A percentile compares a stretch with the other conserved stretches of the same genome.
phyloP scores from a whole-genome alignment of 2,113 vertebrate species.

The Ageneiosus marmoratus region DNA sequence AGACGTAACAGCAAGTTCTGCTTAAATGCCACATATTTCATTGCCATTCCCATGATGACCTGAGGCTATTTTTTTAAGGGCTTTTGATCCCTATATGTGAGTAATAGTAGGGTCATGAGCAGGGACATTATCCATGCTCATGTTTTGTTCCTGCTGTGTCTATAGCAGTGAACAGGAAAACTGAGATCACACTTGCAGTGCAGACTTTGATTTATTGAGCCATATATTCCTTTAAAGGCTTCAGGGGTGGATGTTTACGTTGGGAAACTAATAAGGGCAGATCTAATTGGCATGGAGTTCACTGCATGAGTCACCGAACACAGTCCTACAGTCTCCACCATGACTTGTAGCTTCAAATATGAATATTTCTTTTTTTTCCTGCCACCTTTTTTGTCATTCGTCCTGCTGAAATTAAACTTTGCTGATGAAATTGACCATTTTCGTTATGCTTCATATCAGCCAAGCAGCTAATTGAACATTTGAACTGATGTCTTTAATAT shows the following conservation, averaged over 20 bases:
- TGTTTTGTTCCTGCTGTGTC: not conserved
- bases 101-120: not conserved
- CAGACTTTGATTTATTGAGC: not conserved
- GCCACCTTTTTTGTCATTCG: not conserved
- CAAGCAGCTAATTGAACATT: not conserved
- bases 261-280: not conserved
- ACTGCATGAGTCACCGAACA: not conserved
- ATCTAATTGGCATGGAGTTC: not conserved
- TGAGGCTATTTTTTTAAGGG: not conserved
- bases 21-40: not conserved
- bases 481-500: not conserved
- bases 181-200: not conserved
- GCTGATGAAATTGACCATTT: not conserved
- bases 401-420: not conserved
- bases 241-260: slow-evolving; percentile 3
- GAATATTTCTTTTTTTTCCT: not conserved
- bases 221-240: not conserved
- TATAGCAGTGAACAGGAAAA: not conserved
- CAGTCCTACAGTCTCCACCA: not conserved
- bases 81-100: not conserved
- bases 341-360: not conserved
- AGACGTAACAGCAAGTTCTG: too few relatives aligned
- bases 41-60: not conserved
- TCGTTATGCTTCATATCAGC: not conserved
- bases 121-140: not conserved